Percentiles rank a stretch among this genome's conserved stretches.
phyloP scores from a whole-genome alignment of 2,113 vertebrate genomes.

The Castor canadensis region DNA sequence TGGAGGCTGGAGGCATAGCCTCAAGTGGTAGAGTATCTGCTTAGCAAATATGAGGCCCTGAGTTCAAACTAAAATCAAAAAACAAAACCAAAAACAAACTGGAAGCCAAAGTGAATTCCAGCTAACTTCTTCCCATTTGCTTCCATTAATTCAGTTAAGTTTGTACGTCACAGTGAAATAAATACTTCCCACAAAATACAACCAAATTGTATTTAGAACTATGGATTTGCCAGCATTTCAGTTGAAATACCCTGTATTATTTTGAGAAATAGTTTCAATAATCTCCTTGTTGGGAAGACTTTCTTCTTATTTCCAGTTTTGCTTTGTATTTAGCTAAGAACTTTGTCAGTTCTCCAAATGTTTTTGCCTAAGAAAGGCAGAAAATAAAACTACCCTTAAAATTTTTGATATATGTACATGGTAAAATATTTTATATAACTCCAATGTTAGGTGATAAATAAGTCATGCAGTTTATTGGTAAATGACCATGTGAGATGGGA shows the following conservation, averaged over 20 bases:
- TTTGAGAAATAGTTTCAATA: neutral
- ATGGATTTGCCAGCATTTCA: neutral
- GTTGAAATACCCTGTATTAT: neutral
- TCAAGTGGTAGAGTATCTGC: no score
- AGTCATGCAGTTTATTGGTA: constrained; percentile 55
- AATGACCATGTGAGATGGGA: neutral
- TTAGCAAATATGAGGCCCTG: no score
- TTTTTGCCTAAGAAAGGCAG: neutral
- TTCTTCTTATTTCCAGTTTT: neutral
- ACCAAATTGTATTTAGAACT: neutral
- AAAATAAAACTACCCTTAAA: constrained; percentile 5
- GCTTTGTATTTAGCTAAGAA: constrained; percentile 47
- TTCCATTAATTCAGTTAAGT: neutral
- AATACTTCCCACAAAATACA: neutral
- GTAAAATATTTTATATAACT: constrained; percentile 43
- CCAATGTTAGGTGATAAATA: constrained; percentile 38
- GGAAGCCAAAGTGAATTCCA: neutral
- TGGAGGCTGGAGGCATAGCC: no score
- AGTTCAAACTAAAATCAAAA: no score
- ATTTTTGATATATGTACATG: neutral
- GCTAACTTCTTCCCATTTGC: neutral
- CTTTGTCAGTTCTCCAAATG: neutral
- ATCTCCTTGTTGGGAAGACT: neutral
- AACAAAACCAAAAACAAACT: neutral
- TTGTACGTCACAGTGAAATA: neutral